A percentile compares a stretch with the other conserved stretches of the same genome.
Evolutionary conservation across 2,888 invertebrate species (phyloP).

Genomic region (Cheilosia pagana): DNA sequence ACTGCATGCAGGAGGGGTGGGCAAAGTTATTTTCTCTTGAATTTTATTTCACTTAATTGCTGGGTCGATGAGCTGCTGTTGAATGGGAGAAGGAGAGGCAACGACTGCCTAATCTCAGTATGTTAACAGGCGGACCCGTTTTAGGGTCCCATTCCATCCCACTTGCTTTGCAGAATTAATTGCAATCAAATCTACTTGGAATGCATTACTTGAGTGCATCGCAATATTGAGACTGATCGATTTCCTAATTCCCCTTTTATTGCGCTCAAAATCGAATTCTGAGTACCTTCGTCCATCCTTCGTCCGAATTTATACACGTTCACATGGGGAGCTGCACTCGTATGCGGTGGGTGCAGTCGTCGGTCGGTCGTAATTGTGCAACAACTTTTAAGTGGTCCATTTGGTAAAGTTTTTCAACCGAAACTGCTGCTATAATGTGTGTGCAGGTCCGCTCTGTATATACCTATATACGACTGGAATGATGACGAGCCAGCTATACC

Average conservation of each 20-base stretch:
- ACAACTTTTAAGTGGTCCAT: constrained; percentile 74
- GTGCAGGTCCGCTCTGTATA: constrained; percentile 15
- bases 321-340: constrained; percentile 1
- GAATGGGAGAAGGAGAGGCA: no score
- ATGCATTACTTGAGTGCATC: constrained; percentile 62
- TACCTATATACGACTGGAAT: constrained; percentile 35
- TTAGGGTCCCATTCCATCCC: not conserved
- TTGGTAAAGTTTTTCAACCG: constrained; percentile 73
- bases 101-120: not conserved
- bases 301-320: constrained; percentile 56
- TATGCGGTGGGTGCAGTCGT: constrained; percentile 25
- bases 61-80: constrained; percentile 12
- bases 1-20: constrained; percentile 8
- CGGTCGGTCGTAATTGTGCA: constrained; percentile 71
- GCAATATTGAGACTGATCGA: constrained; percentile 64
- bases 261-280: constrained; percentile 58
- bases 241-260: constrained; percentile 67
- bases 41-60: constrained; percentile 18
- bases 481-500: constrained; percentile 19
- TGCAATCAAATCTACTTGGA: constrained; percentile 70
- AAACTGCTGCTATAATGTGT: constrained; percentile 62
- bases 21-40: constrained; percentile 1
- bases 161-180: constrained; percentile 53
- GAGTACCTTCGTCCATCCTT: constrained; percentile 42
- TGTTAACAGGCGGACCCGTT: not conserved